Base-by-base conservation (phyloP, 2,113 vertebrate species). In the Pterophyllum scalare region DNA sequence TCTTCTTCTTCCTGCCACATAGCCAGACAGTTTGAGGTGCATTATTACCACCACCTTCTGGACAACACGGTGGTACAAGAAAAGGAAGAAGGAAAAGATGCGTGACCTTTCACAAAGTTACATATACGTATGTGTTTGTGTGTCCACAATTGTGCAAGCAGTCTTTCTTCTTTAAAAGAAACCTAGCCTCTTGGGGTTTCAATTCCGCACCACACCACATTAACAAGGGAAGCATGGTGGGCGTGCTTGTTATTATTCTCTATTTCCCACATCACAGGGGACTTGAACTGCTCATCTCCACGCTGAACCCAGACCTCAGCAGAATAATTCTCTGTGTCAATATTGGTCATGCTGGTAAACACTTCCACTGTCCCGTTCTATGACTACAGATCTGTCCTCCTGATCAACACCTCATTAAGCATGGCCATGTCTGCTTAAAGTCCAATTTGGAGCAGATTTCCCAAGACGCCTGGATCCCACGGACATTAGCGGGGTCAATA, bases 361-460 rank as follows among this genome's bases (percentile, higher is more conserved):
- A 17, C 59, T 76, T 78, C 60, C 0, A 1, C 78, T 49, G 2
- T 78, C 52, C 58, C 2, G 12, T 75, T 28, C 49, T 75, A 58
- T 19, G 75, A 40, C 80, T 11, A 22, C 85, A 46, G 79, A 75
- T 75, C 70, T 75, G 70, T 54, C 65, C 74, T 81, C 77, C 64
- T 70, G 74, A 93, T 89, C 83, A 88, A 58, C 89, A 84, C 72
- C 87, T 94, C 88, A 93, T 94, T 94, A 94, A 88, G 83, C 80
- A 79, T 79, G 58, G 82, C 90, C 87, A 90, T 91, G 88, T 92
- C 87, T 88, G 77, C 85, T 92, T 90, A 87, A 88, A 89, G 86
- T 91, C 81, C 94, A 93, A 92, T 94, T 91, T 92, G 33, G 28
- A 78, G 57, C 38, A 91, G 88, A 94, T 94, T 95, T 94, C 93